These are phyloP conservation scores for Antennarius maculatus DNA, from an alignment of 2,797 vertebrate genomes.

Conservation along the genomic window DNA sequence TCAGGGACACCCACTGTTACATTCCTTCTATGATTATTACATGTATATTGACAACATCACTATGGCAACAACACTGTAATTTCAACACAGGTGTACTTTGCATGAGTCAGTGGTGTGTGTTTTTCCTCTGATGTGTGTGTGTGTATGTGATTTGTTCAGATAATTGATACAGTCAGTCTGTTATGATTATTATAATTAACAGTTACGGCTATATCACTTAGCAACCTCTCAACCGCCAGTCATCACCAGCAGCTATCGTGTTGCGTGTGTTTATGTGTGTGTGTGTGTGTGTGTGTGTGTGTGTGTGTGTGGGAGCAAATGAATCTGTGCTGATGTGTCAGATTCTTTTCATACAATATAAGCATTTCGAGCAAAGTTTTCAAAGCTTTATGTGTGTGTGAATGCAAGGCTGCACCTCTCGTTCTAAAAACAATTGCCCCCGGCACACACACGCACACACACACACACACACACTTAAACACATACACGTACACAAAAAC, in stretches of 20 bases:
- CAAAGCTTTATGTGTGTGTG: too few species aligned
- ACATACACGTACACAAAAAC: too few species aligned
- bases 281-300: constrained; percentile 17
- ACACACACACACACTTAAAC: too few species aligned
- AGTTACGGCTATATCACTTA: constrained; percentile 64
- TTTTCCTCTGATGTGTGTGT: neutral
- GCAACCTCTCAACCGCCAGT: constrained; percentile 67
- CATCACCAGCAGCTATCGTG: constrained; percentile 57
- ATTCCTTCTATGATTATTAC: constrained; percentile 48
- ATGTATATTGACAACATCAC: constrained; percentile 59
- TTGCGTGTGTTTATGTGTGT: constrained; percentile 2
- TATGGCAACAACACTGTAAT: constrained; percentile 58
- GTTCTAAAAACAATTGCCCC: too few species aligned
- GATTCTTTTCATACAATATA: constrained; percentile 17
- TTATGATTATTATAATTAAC: constrained; percentile 58
- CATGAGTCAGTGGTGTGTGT: constrained; percentile 13
- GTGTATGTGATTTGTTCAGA: constrained; percentile 22
- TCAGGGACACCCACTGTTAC: constrained; percentile 28
- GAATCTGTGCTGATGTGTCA: constrained; percentile 4
- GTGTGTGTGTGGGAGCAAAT: neutral
- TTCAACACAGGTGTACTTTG: constrained; percentile 42
- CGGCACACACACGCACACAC: too few species aligned
- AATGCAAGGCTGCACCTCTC: too few species aligned
- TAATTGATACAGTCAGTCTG: constrained; percentile 57
- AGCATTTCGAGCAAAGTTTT: too few species aligned